Evolutionary conservation across 2,113 vertebrate genomes (phyloP).

Genomic region (Dinomys branickii): DNA sequence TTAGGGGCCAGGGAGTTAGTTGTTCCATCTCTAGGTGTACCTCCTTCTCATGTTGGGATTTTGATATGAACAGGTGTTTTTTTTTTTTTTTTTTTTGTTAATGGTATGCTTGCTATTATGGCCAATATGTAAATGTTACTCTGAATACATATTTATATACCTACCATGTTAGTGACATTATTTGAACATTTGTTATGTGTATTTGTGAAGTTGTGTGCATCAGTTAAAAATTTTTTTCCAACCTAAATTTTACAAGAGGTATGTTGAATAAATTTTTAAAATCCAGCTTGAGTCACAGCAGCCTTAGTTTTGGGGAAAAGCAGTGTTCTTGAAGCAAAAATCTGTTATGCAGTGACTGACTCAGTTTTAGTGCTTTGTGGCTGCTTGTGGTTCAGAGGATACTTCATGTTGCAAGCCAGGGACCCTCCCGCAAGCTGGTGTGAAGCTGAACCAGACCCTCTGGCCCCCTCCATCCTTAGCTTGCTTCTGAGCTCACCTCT

Average conservation of each 20-base stretch:
- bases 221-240: constrained; percentile 70
- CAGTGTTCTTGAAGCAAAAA: not conserved
- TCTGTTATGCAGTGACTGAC: not conserved
- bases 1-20: not conserved
- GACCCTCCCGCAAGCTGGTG: not conserved
- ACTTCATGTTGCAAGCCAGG: not conserved
- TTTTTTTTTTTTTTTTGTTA: constrained; percentile 53
- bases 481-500: not conserved
- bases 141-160: constrained; percentile 81
- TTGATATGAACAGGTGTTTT: constrained; percentile 64
- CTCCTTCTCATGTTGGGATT: constrained; percentile 51
- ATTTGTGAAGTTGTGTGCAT: constrained; percentile 82
- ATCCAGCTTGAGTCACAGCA: constrained; percentile 46
- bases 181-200: constrained; percentile 78
- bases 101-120: constrained; percentile 79
- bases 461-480: not conserved
- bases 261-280: constrained; percentile 74
- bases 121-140: constrained; percentile 81
- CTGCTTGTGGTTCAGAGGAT: not conserved
- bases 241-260: constrained; percentile 78
- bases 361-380: not conserved
- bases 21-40: not conserved
- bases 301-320: constrained; percentile 52
- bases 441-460: not conserved
- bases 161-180: constrained; percentile 81